Evolutionary conservation across 1,140 invertebrate genomes (phyloP).

Genomic region (Zaprionus gabonicus): DNA sequence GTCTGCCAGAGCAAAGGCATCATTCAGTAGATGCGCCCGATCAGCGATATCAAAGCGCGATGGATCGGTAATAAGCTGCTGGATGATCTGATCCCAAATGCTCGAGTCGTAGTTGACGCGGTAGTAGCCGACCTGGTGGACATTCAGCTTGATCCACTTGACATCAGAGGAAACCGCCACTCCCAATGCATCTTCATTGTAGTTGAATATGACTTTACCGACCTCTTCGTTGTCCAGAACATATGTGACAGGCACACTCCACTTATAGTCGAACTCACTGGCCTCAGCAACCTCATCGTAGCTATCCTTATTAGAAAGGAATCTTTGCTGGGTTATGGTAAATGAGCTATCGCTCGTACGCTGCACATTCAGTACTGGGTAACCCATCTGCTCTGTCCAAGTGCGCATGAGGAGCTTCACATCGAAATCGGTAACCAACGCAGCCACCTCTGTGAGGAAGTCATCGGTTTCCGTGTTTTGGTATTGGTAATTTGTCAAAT

Average conservation of each 20-base stretch:
- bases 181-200: slow-evolving; percentile 21
- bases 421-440: slow-evolving; percentile 82
- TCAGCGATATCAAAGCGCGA: slow-evolving; percentile 88
- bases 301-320: slow-evolving; percentile 88
- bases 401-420: slow-evolving; percentile 93
- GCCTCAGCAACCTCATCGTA: slow-evolving; percentile 84
- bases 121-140: slow-evolving; percentile 93
- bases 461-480: slow-evolving; percentile 92
- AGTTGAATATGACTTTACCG: slow-evolving; percentile 70
- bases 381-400: slow-evolving; percentile 97
- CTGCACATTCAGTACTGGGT: slow-evolving; percentile 90
- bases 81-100: slow-evolving; percentile 89
- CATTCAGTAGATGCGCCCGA: slow-evolving; percentile 93
- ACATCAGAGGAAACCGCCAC: slow-evolving; percentile 52
- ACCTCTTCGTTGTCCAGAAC: slow-evolving; percentile 65
- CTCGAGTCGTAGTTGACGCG: slow-evolving; percentile 91
- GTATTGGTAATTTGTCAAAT: slow-evolving; percentile 90
- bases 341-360: slow-evolving; percentile 84
- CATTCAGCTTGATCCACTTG: slow-evolving; percentile 94
- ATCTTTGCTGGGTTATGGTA: slow-evolving; percentile 89
- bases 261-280: slow-evolving; percentile 88
- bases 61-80: slow-evolving; percentile 84
- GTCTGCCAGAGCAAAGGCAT: slow-evolving; percentile 93
- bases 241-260: slow-evolving; percentile 93
- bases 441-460: slow-evolving; percentile 89